Percentiles rank a stretch among this genome's conserved stretches.
These are phyloP conservation scores for Carabus problematicus DNA, from an alignment of 2,888 invertebrate genomes.

Conservation along the genomic window DNA sequence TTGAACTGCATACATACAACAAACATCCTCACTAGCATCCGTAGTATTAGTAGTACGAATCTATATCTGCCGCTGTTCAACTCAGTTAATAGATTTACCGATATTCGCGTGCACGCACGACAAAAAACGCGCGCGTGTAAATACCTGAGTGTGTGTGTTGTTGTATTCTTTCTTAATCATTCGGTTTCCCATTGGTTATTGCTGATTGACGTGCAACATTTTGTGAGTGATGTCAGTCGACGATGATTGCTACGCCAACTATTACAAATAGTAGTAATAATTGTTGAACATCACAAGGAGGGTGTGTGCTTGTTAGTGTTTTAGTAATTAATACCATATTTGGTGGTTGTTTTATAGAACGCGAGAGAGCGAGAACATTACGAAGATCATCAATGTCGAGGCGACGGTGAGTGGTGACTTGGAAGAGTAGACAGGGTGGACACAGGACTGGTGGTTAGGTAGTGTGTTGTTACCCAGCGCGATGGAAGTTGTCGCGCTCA, in stretches of 20 bases:
- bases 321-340: background rate
- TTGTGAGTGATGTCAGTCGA: background rate
- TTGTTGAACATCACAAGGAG: background rate
- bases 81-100: too few relatives aligned
- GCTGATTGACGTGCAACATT: too few relatives aligned
- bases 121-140: background rate
- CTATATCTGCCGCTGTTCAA: background rate
- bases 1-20: conserved; percentile 41
- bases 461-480: conserved; percentile 11
- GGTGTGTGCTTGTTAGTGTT: background rate
- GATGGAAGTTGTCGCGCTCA: conserved; percentile 35
- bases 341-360: conserved; percentile 15
- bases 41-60: background rate
- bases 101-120: background rate
- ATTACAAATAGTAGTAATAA: too few relatives aligned
- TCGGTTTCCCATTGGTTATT: background rate
- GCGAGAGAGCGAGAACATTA: conserved; percentile 17
- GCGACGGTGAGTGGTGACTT: conserved; percentile 22
- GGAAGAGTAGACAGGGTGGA: conserved; percentile 13
- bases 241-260: too few relatives aligned
- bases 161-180: background rate
- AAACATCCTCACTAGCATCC: background rate
- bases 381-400: conserved; percentile 23
- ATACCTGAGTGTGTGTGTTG: conserved; percentile 1
- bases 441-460: conserved; percentile 35